Conservation (phyloP, 2,888 invertebrate genomes). For the Prosopocoilus inquinatus region DNA sequence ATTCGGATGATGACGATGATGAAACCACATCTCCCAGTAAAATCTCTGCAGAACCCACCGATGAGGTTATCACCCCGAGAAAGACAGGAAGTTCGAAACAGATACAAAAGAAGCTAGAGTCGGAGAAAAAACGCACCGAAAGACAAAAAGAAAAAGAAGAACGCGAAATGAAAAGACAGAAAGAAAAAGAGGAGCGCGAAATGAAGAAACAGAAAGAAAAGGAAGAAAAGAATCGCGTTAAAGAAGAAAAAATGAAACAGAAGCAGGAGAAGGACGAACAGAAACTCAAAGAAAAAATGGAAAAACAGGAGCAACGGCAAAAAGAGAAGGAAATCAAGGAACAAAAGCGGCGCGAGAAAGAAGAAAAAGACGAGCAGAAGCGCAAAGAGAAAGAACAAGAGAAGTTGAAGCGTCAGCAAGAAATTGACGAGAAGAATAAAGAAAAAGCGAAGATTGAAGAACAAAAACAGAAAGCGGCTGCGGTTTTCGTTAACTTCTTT, state of each 20-base stretch:
- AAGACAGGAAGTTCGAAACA: slow-evolving; percentile 45
- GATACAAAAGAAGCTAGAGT: slow-evolving; percentile 59
- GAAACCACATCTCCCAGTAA: slow-evolving; percentile 7
- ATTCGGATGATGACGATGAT: neutral
- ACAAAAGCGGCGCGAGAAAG: slow-evolving; percentile 58
- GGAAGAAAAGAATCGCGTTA: slow-evolving; percentile 28
- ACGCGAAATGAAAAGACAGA: slow-evolving; percentile 48
- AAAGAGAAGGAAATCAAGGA: slow-evolving; percentile 53
- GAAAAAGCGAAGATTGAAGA: slow-evolving; percentile 69
- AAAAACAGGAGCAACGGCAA: slow-evolving; percentile 48
- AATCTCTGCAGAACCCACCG: slow-evolving; percentile 7
- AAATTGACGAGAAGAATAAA: slow-evolving; percentile 58
- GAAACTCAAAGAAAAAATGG: slow-evolving; percentile 51
- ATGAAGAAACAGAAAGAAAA: slow-evolving; percentile 50
- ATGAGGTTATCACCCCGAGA: slow-evolving; percentile 29
- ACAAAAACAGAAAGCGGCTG: slow-evolving; percentile 75
- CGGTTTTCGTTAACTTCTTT: slow-evolving; percentile 82
- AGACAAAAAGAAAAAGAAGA: slow-evolving; percentile 55
- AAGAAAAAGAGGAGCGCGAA: slow-evolving; percentile 52
- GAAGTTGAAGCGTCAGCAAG: slow-evolving; percentile 53
- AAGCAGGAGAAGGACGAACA: slow-evolving; percentile 38
- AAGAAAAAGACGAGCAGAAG: slow-evolving; percentile 43
- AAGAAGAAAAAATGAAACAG: slow-evolving; percentile 29
- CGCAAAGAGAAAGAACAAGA: slow-evolving; percentile 47
- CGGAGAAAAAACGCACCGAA: slow-evolving; percentile 58